Evolutionary conservation across 1,140 invertebrate species (phyloP).

Genomic region (Papilio machaon): DNA sequence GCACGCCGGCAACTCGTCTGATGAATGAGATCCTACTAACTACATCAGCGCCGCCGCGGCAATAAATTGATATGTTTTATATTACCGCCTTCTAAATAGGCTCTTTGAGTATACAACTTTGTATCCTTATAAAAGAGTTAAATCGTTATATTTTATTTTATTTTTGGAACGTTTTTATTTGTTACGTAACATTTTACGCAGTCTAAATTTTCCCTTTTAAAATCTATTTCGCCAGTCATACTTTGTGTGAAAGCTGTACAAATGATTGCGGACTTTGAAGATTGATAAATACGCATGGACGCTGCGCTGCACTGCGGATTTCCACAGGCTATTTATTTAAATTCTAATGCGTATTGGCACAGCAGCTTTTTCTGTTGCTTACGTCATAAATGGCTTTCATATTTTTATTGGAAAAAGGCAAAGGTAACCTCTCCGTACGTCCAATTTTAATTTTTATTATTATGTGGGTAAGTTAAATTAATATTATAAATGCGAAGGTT

Average conservation of each 20-base stretch:
- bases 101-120: slow-evolving; percentile 2
- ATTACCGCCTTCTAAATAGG: slow-evolving; percentile 1
- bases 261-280: slow-evolving; percentile 28
- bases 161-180: not conserved
- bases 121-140: not conserved
- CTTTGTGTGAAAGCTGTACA: slow-evolving; percentile 14
- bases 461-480: not conserved
- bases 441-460: not conserved
- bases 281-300: slow-evolving; percentile 27
- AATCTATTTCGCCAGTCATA: not conserved
- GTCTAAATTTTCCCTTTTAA: not conserved
- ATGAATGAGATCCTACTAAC: slow-evolving; percentile 25
- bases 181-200: not conserved
- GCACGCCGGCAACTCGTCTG: slow-evolving; percentile 30
- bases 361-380: not conserved
- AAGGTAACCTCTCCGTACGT: not conserved
- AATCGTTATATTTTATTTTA: not conserved
- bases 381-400: not conserved
- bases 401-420: not conserved
- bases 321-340: slow-evolving; percentile 4
- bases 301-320: slow-evolving; percentile 28
- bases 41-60: slow-evolving; percentile 22
- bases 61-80: slow-evolving; percentile 32
- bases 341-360: slow-evolving; percentile 11
- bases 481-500: no score